These are phyloP conservation scores for Baryphthengus martii DNA, from an alignment of 2,113 vertebrate species.

Conservation along the genomic window DNA sequence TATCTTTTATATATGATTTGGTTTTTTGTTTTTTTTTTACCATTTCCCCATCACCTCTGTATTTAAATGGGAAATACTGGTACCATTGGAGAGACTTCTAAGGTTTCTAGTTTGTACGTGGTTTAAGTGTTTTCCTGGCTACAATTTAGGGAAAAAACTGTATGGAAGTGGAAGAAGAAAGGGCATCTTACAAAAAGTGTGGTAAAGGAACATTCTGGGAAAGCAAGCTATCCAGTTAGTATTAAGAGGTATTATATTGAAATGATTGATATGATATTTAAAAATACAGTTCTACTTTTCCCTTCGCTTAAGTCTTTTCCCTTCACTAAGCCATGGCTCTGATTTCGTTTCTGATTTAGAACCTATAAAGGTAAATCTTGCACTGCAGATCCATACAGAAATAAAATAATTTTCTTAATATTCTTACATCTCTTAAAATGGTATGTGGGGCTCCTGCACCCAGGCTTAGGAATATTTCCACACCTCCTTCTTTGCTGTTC, in stretches of 20 bases:
- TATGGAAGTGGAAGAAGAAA: background rate
- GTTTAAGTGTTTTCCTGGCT: background rate
- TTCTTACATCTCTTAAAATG: background rate
- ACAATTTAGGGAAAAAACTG: background rate
- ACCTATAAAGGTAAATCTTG: background rate
- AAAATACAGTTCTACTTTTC: background rate
- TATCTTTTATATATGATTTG: too few relatives aligned
- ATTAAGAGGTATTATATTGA: background rate
- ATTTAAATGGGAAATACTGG: conserved; percentile 20
- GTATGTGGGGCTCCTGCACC: background rate
- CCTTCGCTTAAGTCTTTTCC: background rate
- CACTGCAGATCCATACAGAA: background rate
- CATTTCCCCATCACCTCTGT: background rate
- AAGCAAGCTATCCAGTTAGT: background rate
- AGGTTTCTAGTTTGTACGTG: background rate
- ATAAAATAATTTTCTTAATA: background rate
- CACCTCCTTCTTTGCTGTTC: background rate
- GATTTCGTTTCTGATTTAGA: background rate
- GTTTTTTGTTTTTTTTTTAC: background rate
- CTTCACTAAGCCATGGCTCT: background rate
- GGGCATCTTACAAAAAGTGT: background rate
- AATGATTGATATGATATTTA: background rate
- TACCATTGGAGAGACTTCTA: background rate
- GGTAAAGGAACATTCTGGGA: background rate
- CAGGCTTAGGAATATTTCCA: background rate